Evolutionary conservation across 1,140 invertebrate genomes (phyloP), one percentile per base, ranked within the genome.

Genomic region (Cotesia vestalis): DNA sequence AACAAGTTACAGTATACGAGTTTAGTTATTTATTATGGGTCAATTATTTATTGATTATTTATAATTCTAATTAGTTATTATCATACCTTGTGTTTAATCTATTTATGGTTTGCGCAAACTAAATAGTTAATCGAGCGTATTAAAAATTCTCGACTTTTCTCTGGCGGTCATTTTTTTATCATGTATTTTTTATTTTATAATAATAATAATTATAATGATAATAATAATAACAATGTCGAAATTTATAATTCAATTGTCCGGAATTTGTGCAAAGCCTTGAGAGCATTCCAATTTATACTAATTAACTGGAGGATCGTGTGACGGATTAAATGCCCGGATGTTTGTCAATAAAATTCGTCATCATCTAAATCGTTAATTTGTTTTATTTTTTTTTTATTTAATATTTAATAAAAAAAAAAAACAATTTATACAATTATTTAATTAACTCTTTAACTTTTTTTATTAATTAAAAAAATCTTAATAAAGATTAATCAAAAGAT

Each of bases 201-300:
- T 61, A 4, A 35, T 5, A 34, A 12, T 61, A 4, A 46, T 46
- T 8, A 46, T 46, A 63, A 38, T 8, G 1, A 46, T 63, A n/a
- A n/a, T 63, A 36, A 40, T 14, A n/a, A 46, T 36, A 4, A 36
- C 35, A 63, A n/a, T 38, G 61, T 46, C 38, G 36, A 60, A 60
- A 35, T 27, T 27, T 27, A 27, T 27, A 27, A 27, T 27, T 27
- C 27, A 27, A 27, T 60, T 63, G 61, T n/a, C 27, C 3, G 38
- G 61, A 63, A 63, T 63, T 63, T 46, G 34, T 63, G 36, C 38
- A 38, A 27, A 36, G n/a, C n/a, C 27, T 38, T 14, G 35, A 63
- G 27, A 63, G 38, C 61, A 17, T 36, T 63, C n/a, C 38, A 63
- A 63, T 63, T 63, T 38, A 46, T 36, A n/a, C 61, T 46, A 63